These are phyloP conservation scores for Okamejei kenojei DNA, from an alignment of 2,797 vertebrate genomes.

Conservation along the genomic window DNA sequence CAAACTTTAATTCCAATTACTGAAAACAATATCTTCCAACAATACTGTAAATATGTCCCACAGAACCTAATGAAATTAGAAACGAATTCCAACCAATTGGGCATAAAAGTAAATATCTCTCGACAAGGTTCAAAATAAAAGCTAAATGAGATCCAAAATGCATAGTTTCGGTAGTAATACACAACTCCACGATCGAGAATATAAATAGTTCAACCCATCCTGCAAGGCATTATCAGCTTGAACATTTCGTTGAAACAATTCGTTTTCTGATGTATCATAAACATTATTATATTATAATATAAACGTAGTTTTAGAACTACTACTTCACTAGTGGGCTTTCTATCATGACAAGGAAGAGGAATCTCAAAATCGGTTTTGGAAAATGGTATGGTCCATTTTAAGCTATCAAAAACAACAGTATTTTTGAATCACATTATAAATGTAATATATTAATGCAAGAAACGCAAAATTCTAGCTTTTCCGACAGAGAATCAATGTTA, in stretches of 20 bases:
- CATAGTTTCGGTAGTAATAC: neutral
- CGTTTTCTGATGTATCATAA: neutral
- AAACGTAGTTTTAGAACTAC: neutral
- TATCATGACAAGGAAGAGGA: neutral
- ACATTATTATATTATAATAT: neutral
- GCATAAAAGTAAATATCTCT: constrained; percentile 2
- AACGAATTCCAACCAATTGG: neutral
- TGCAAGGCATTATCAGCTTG: neutral
- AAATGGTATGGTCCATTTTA: neutral
- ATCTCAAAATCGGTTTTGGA: neutral
- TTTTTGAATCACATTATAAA: neutral
- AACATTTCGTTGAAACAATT: neutral
- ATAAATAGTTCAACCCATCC: neutral
- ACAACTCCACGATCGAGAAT: neutral
- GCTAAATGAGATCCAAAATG: neutral
- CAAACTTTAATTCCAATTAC: neutral
- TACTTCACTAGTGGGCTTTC: neutral
- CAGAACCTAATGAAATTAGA: neutral
- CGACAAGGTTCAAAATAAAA: neutral
- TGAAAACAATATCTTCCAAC: neutral
- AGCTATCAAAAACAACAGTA: neutral
- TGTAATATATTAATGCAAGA: neutral
- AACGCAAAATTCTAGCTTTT: neutral
- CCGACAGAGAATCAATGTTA: neutral
- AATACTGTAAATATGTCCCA: neutral